These are phyloP conservation scores for Selene dorsalis DNA, from an alignment of 2,797 vertebrate species.

Conservation along the genomic window DNA sequence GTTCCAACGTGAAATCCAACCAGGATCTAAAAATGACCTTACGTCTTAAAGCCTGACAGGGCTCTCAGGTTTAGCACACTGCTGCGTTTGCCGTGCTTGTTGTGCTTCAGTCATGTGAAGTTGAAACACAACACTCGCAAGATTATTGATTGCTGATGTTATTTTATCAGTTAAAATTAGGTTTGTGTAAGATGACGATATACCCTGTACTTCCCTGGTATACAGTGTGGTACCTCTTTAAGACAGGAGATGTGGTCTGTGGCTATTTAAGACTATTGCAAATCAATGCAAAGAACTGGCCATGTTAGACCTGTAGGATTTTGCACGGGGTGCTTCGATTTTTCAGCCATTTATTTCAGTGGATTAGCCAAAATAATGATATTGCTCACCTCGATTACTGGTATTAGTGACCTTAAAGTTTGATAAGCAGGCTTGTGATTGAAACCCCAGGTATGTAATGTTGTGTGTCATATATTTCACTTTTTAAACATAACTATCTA, in stretches of 20 bases:
- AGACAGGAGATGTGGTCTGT: not conserved
- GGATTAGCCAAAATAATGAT: not conserved
- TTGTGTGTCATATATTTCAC: slow-evolving; percentile 1
- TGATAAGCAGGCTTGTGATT: not conserved
- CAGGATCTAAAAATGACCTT: slow-evolving; percentile 78
- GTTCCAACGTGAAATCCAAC: slow-evolving; percentile 77
- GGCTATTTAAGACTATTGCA: not conserved
- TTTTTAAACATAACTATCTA: slow-evolving; percentile 2
- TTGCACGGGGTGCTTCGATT: not conserved
- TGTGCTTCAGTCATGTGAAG: slow-evolving; percentile 16
- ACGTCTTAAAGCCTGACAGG: slow-evolving; percentile 54
- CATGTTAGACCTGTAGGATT: not conserved
- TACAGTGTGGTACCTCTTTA: not conserved
- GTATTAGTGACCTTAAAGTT: not conserved
- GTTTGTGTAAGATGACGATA: not conserved
- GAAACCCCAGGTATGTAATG: not conserved
- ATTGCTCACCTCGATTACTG: not conserved
- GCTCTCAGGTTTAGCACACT: slow-evolving; percentile 30
- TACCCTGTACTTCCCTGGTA: not conserved
- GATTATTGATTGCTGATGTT: slow-evolving; percentile 7
- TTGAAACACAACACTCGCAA: not conserved
- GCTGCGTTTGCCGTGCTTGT: slow-evolving; percentile 22
- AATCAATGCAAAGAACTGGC: not conserved
- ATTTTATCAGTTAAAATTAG: not conserved
- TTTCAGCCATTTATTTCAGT: not conserved